Percentiles rank a stretch among this genome's conserved stretches.
phyloP scores from a whole-genome alignment of 2,797 vertebrate genomes.

The Miichthys miiuy region DNA sequence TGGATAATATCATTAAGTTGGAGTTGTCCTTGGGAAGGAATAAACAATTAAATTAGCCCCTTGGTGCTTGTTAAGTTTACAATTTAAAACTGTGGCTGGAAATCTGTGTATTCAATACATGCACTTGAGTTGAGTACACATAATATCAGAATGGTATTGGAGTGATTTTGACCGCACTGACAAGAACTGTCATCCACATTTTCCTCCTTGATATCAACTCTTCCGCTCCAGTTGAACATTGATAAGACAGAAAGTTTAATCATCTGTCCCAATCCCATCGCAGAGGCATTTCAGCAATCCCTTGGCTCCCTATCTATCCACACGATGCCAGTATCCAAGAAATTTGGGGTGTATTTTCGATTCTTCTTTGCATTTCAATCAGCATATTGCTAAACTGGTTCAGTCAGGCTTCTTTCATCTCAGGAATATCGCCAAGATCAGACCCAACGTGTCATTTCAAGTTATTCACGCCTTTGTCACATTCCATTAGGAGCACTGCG shows the following conservation, averaged over 20 bases:
- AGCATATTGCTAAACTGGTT: slow-evolving; percentile 33
- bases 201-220: background rate
- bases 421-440: slow-evolving; percentile 34
- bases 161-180: background rate
- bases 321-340: slow-evolving; percentile 17
- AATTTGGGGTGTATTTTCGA: slow-evolving; percentile 12
- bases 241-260: slow-evolving; percentile 43
- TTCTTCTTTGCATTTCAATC: slow-evolving; percentile 51
- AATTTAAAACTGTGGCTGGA: slow-evolving; percentile 11
- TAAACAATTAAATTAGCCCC: slow-evolving; percentile 45
- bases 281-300: slow-evolving; percentile 16
- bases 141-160: background rate
- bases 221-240: slow-evolving; percentile 27
- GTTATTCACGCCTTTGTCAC: slow-evolving; percentile 38
- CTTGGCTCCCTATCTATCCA: slow-evolving; percentile 13
- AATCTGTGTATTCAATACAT: slow-evolving; percentile 15
- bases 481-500: slow-evolving; percentile 22
- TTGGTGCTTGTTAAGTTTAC: slow-evolving; percentile 48
- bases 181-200: slow-evolving; percentile 4
- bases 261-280: slow-evolving; percentile 16
- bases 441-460: slow-evolving; percentile 38
- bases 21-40: slow-evolving; percentile 54
- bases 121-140: slow-evolving; percentile 3
- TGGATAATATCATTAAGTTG: slow-evolving; percentile 40
- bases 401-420: slow-evolving; percentile 38